phyloP scores from a whole-genome alignment of 53 echinoderm and acorn worm genomes.

The Echinometra lucunter region DNA sequence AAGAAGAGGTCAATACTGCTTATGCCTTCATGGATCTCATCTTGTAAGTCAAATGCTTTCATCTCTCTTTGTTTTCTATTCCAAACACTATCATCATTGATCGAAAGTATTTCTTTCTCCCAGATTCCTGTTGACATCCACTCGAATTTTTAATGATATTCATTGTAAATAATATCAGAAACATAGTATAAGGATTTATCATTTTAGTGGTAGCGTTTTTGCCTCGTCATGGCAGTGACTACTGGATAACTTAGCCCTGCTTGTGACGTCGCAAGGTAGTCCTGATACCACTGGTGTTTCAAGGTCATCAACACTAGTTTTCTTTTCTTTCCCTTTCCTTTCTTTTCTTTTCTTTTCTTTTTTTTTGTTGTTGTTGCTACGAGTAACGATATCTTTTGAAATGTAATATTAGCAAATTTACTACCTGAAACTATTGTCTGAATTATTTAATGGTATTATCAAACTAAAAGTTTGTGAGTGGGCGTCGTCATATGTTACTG shows the following conservation, averaged over 20 bases:
- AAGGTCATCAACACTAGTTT: neutral
- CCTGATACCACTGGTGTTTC: neutral
- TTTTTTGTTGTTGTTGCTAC: no score
- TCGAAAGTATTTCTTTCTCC: neutral
- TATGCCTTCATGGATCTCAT: slow-evolving; percentile 97
- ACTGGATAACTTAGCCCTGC: neutral
- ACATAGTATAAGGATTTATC: no score
- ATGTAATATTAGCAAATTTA: neutral
- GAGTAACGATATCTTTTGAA: no score
- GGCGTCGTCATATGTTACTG: neutral
- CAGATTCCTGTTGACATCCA: neutral
- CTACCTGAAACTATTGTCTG: neutral
- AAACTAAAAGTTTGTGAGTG: neutral
- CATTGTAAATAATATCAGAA: neutral
- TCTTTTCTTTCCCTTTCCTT: no score
- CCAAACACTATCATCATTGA: neutral
- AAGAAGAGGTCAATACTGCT: slow-evolving; percentile 82
- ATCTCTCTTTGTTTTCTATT: neutral
- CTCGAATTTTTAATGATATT: neutral
- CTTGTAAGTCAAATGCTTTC: slow-evolving; percentile 79
- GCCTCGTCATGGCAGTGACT: neutral
- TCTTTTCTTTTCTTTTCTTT: no score
- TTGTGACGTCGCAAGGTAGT: neutral
- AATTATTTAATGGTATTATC: neutral
- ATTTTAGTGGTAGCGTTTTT: neutral